Base-by-base conservation (phyloP, 2,888 invertebrate genomes). In the Habrosyne pyritoides region DNA sequence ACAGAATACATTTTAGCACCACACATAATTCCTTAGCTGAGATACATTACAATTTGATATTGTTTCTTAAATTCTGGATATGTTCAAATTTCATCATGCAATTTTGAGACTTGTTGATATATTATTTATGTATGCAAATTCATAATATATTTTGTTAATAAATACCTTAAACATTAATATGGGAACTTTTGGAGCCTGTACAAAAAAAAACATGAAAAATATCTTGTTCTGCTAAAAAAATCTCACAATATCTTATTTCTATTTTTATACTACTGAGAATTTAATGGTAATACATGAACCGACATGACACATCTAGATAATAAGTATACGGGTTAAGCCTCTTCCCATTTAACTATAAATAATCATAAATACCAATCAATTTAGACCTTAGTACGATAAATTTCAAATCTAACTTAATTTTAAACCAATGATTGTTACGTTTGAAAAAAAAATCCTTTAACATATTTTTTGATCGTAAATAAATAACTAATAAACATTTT, bases 1-100 rank as follows among this genome's bases (percentile, higher is more conserved):
- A 56, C 58, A 36, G 54, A 58, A 66, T 66, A 47, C n/a, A 61
- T 57, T 59, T 33, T 70, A 71, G 71, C 71, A 71, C 71, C 71
- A 63, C 60, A 68, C 56, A 61, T 67, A 72, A 68, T 71, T 72
- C 68, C 70, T 67, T 67, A 57, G 58, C 60, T 47, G 54, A 55
- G 52, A 26, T 21, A 47, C 18, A 21, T 10, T 46, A 4, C 8
- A 46, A 8, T 21, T 46, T 18, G 21, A 22, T 22, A 50, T 36
- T 47, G 10, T 60, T 56, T 52, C 26, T 21, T 58, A 21, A 56
- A 53, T 21, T 53, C 7, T 36, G 52, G 50, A 53, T 55, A 50
- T 50, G 55, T 42, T 42, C 14, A 42, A 42, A n/a, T 42, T 18
- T 42, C 42, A 42, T 18, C 18, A 18, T 14, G 42, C 14, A 42